Percentiles rank a stretch among this genome's conserved stretches.
phyloP scores from a whole-genome alignment of 2,888 invertebrate genomes.

The Synanthedon tipuliformis region DNA sequence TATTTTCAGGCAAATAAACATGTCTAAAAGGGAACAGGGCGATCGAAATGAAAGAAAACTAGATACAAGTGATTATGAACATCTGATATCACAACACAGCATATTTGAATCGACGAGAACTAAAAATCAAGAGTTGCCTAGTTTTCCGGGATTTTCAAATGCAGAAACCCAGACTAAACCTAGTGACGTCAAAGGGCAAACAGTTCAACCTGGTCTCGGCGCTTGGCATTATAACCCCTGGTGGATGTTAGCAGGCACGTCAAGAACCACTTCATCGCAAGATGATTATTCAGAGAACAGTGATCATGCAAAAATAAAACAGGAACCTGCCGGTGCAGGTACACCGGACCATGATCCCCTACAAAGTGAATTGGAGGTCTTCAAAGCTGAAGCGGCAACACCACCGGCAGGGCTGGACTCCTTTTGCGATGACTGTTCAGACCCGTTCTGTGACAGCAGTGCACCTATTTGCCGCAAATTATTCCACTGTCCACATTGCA shows the following conservation, averaged over 20 bases:
- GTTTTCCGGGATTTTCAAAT: slow-evolving; percentile 64
- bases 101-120: slow-evolving; percentile 57
- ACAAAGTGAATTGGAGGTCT: slow-evolving; percentile 47
- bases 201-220: slow-evolving; percentile 48
- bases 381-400: slow-evolving; percentile 40
- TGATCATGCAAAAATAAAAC: slow-evolving; percentile 59
- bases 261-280: slow-evolving; percentile 53
- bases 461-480: slow-evolving; percentile 55
- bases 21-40: slow-evolving; percentile 63
- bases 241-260: slow-evolving; percentile 68
- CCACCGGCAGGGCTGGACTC: slow-evolving; percentile 58
- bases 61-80: slow-evolving; percentile 62
- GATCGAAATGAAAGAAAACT: slow-evolving; percentile 61
- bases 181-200: slow-evolving; percentile 52
- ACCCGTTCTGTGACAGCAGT: slow-evolving; percentile 66
- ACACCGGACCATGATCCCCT: slow-evolving; percentile 57
- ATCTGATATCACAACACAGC: slow-evolving; percentile 60
- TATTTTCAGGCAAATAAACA: slow-evolving; percentile 19
- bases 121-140: slow-evolving; percentile 59
- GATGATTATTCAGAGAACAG: slow-evolving; percentile 57
- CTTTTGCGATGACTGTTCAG: slow-evolving; percentile 67
- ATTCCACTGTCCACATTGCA: slow-evolving; percentile 67
- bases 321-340: slow-evolving; percentile 51
- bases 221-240: slow-evolving; percentile 67
- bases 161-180: slow-evolving; percentile 66